A percentile compares a stretch with the other conserved stretches of the same genome.
Evolutionary conservation across 1,140 invertebrate genomes (phyloP).

Genomic region (Drosophila prosaltans): DNA sequence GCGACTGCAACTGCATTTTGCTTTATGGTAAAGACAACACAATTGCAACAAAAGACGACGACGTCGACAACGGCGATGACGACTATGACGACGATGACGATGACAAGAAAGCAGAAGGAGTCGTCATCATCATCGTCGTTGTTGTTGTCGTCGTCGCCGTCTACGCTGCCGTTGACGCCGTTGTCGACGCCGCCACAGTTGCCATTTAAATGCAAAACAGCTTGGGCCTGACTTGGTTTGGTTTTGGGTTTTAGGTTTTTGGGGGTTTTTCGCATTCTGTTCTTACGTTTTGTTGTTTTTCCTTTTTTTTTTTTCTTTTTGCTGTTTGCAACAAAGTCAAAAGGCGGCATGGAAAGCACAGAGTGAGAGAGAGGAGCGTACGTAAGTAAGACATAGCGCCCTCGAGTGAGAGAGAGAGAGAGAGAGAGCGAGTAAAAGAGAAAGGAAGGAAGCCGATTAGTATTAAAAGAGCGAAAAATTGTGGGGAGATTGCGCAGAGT

Average conservation of each 20-base stretch:
- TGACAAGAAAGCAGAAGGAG: not conserved
- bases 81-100: not conserved
- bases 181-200: slow-evolving; percentile 46
- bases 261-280: not conserved
- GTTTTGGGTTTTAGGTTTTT: slow-evolving; percentile 35
- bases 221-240: slow-evolving; percentile 48
- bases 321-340: slow-evolving; percentile 37
- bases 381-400: not conserved
- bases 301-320: not conserved
- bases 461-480: not conserved
- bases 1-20: slow-evolving; percentile 7
- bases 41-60: slow-evolving; percentile 58
- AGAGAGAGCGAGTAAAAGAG: not conserved
- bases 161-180: slow-evolving; percentile 40
- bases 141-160: slow-evolving; percentile 6
- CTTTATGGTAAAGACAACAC: slow-evolving; percentile 59
- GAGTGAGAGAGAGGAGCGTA: no score
- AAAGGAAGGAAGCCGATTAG: not conserved
- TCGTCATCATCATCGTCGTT: slow-evolving; percentile 30
- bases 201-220: slow-evolving; percentile 71
- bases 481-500: slow-evolving; percentile 1
- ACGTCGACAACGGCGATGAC: not conserved
- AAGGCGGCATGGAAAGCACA: slow-evolving; percentile 21
- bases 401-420: not conserved
- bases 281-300: slow-evolving; percentile 1